A percentile compares a stretch with the other conserved stretches of the same genome.
phyloP scores from a whole-genome alignment of 2,113 vertebrate species.

The Daphoenositta chrysoptera region DNA sequence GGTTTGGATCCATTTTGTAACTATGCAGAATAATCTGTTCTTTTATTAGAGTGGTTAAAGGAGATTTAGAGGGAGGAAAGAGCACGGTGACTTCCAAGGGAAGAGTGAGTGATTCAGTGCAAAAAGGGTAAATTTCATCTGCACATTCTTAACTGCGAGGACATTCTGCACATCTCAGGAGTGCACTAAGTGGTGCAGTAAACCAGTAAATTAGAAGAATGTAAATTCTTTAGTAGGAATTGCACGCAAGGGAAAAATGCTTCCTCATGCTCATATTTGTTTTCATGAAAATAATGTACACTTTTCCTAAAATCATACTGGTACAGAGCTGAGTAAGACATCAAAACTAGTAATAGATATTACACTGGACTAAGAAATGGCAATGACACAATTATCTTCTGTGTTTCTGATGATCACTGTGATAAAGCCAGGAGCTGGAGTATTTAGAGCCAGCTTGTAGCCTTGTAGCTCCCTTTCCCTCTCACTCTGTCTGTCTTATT shows the following conservation, averaged over 20 bases:
- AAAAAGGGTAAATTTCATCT: slow-evolving; percentile 78
- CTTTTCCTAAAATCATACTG: slow-evolving; percentile 74
- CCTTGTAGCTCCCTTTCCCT: slow-evolving; percentile 14
- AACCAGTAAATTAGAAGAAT: slow-evolving; percentile 88
- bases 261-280: slow-evolving; percentile 82
- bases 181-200: slow-evolving; percentile 83
- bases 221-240: slow-evolving; percentile 84
- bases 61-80: slow-evolving; percentile 55
- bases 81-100: slow-evolving; percentile 66
- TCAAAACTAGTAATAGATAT: slow-evolving; percentile 72
- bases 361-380: slow-evolving; percentile 58
- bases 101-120: slow-evolving; percentile 73
- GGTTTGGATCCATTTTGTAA: background rate
- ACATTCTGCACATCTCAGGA: slow-evolving; percentile 79
- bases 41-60: slow-evolving; percentile 46
- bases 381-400: slow-evolving; percentile 35
- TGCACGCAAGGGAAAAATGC: slow-evolving; percentile 80
- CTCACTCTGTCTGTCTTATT: slow-evolving; percentile 62
- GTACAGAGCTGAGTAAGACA: slow-evolving; percentile 74
- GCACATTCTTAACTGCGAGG: slow-evolving; percentile 77
- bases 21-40: background rate
- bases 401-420: slow-evolving; percentile 21
- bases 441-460: background rate
- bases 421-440: slow-evolving; percentile 6
- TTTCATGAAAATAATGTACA: slow-evolving; percentile 85